phyloP scores from a whole-genome alignment of 1,140 invertebrate genomes.

The Leucophenga varia region DNA sequence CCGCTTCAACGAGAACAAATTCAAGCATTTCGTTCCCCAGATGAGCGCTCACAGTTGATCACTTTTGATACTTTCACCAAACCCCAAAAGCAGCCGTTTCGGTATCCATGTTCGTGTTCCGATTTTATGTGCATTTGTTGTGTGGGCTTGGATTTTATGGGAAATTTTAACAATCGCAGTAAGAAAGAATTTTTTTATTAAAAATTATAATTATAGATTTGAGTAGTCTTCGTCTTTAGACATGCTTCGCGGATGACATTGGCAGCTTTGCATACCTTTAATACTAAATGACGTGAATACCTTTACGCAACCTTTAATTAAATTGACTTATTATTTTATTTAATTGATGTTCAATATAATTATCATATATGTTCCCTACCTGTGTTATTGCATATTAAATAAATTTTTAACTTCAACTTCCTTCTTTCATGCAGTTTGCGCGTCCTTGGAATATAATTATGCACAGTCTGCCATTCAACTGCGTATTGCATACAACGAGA shows the following conservation, averaged over 20 bases:
- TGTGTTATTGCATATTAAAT: neutral
- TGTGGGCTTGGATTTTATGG: conserved; percentile 24
- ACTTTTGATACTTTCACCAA: conserved; percentile 26
- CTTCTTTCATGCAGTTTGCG: too few relatives aligned
- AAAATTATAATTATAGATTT: too few relatives aligned
- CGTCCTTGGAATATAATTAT: conserved; percentile 15
- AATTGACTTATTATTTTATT: neutral
- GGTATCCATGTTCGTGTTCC: conserved; percentile 27
- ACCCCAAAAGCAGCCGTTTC: conserved; percentile 12
- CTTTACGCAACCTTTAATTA: neutral
- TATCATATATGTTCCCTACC: too few relatives aligned
- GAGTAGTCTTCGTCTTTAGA: too few relatives aligned
- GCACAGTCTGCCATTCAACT: conserved; percentile 20
- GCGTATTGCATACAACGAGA: conserved; percentile 23
- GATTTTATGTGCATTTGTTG: conserved; percentile 34
- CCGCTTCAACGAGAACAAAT: too few relatives aligned
- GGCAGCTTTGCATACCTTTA: too few relatives aligned
- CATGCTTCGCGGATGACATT: too few relatives aligned
- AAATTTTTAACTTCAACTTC: conserved; percentile 11
- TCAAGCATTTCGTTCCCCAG: too few relatives aligned
- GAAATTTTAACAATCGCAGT: neutral
- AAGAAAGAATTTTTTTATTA: neutral
- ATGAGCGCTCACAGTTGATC: conserved; percentile 6
- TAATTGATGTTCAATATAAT: too few relatives aligned
- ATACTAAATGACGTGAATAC: too few relatives aligned